These are phyloP conservation scores for Galleria mellonella DNA, from an alignment of 1,140 invertebrate species.

Conservation along the genomic window DNA sequence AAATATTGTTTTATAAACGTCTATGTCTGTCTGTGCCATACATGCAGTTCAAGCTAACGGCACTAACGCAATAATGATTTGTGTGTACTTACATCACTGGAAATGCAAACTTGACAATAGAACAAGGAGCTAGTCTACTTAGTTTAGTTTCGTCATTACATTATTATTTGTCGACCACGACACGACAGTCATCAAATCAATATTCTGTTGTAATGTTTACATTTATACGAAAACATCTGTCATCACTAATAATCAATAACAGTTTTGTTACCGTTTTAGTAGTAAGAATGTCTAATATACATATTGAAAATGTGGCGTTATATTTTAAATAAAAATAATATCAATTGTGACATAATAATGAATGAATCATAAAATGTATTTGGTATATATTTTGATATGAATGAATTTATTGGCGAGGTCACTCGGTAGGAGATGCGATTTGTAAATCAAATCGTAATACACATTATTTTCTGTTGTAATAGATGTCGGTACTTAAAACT, in stretches of 20 bases:
- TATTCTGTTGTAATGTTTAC: too few species aligned
- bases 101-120: constrained; percentile 15
- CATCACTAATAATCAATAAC: neutral
- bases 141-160: neutral
- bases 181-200: too few species aligned
- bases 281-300: constrained; percentile 28
- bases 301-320: constrained; percentile 26
- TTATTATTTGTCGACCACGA: neutral
- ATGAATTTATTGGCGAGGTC: constrained; percentile 46
- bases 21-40: constrained; percentile 37
- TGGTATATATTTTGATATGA: constrained; percentile 65
- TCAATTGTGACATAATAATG: constrained; percentile 25
- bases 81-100: constrained; percentile 11
- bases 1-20: constrained; percentile 19
- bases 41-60: constrained; percentile 15
- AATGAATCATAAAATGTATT: constrained; percentile 30
- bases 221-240: too few species aligned
- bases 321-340: constrained; percentile 32
- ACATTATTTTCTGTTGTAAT: constrained; percentile 34
- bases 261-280: constrained; percentile 30
- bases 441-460: constrained; percentile 21
- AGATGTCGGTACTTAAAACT: constrained; percentile 53
- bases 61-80: constrained; percentile 23
- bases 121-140: constrained; percentile 41
- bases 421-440: constrained; percentile 18